phyloP scores from a whole-genome alignment of 92 coral and sea anemone genomes.

The Phymanthus crucifer region DNA sequence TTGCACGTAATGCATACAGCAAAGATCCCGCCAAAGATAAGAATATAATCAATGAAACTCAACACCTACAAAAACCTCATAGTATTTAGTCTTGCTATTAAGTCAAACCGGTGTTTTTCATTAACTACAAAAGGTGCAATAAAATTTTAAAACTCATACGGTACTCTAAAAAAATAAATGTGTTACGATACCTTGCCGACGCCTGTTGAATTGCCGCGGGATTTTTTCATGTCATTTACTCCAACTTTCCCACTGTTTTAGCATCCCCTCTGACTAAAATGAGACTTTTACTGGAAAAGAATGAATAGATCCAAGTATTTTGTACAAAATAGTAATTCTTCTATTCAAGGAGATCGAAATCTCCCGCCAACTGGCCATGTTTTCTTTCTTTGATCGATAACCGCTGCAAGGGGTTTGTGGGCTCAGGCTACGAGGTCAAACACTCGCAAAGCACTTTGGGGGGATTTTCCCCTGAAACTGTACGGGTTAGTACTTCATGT shows the following conservation, averaged over 20 bases:
- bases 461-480: background rate
- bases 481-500: too few relatives aligned
- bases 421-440: background rate
- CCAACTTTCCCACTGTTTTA: background rate
- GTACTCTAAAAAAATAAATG: too few relatives aligned
- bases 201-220: background rate
- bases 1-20: background rate
- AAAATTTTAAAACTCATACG: too few relatives aligned
- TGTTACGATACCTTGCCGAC: background rate
- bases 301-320: background rate
- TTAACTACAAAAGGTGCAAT: too few relatives aligned
- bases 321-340: background rate
- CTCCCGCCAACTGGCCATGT: constrained; percentile 4
- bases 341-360: constrained; percentile 1
- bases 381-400: background rate
- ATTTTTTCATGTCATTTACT: background rate
- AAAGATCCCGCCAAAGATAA: background rate
- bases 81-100: background rate
- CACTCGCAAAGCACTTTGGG: background rate
- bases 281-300: background rate
- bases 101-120: background rate
- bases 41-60: background rate
- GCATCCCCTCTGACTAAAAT: background rate
- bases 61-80: background rate
- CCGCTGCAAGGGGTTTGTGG: background rate